A percentile compares a stretch with the other conserved stretches of the same genome.
These are phyloP conservation scores for Argopecten irradians DNA, from an alignment of 1,140 invertebrate genomes.

Conservation along the genomic window DNA sequence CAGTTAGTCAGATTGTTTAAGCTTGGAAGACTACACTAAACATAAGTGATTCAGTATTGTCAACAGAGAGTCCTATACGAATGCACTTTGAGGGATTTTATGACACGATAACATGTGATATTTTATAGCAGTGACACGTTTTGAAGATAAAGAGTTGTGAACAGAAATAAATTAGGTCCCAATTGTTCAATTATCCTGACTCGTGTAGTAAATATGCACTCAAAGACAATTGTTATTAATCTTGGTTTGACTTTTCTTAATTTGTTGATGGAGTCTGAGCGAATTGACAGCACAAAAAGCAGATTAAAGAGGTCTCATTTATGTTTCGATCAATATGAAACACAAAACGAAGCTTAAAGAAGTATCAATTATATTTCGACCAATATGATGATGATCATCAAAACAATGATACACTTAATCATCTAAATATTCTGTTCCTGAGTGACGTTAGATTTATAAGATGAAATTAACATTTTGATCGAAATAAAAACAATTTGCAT, in stretches of 20 bases:
- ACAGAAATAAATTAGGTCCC: background rate
- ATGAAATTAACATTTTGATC: no score
- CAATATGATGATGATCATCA: background rate
- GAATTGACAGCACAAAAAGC: no score
- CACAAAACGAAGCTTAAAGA: background rate
- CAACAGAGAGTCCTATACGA: background rate
- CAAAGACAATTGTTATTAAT: background rate
- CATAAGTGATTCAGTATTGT: background rate
- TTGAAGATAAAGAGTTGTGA: background rate
- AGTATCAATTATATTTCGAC: background rate
- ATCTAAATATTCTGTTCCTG: no score
- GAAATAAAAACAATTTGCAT: no score
- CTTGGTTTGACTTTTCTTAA: no score
- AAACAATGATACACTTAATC: no score
- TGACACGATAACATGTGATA: background rate
- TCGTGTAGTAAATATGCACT: background rate
- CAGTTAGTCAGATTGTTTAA: conserved; percentile 1
- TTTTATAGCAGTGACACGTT: background rate
- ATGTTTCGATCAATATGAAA: background rate
- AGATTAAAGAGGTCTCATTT: no score
- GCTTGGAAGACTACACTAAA: background rate
- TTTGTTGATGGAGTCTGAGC: no score
- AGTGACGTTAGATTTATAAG: no score
- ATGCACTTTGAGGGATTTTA: background rate
- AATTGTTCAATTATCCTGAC: background rate